A percentile compares a stretch with the other conserved stretches of the same genome.
Conservation (phyloP, 2,797 vertebrate genomes). For the Adrianichthys oophorus region DNA sequence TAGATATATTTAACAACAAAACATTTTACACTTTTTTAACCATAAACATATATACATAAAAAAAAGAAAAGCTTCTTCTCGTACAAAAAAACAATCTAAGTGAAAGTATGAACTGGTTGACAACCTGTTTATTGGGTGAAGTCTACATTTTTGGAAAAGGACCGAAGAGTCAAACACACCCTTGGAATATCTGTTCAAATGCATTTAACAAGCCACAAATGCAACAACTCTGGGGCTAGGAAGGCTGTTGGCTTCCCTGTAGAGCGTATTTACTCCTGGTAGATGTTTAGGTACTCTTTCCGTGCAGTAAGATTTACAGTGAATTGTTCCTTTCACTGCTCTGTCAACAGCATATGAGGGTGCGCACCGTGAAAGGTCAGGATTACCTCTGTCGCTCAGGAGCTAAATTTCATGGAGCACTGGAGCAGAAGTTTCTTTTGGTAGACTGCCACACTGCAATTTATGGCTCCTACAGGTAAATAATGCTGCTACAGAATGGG, state of each 20-base stretch:
- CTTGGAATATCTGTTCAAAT: constrained; percentile 6
- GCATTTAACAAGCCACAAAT: constrained; percentile 3
- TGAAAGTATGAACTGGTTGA: not conserved
- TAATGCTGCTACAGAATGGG: not conserved
- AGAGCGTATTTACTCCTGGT: not conserved
- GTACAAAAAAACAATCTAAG: not conserved
- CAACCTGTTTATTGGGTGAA: constrained; percentile 43
- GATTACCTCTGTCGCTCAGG: constrained; percentile 93
- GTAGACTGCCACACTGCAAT: constrained; percentile 91
- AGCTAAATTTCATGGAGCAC: constrained; percentile 90
- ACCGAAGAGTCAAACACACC: constrained; percentile 40
- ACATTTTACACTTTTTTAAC: too few species aligned
- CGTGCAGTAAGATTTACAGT: constrained; percentile 10
- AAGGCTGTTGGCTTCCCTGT: not conserved
- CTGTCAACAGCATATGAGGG: constrained; percentile 89
- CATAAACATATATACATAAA: not conserved
- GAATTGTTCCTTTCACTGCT: constrained; percentile 27
- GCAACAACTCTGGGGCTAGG: not conserved
- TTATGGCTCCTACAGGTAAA: constrained; percentile 97
- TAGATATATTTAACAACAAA: too few species aligned
- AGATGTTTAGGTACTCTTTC: constrained; percentile 8
- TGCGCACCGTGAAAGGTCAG: constrained; percentile 92
- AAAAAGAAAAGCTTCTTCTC: not conserved
- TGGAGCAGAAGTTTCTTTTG: constrained; percentile 94
- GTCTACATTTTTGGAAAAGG: constrained; percentile 30